Percentiles rank a stretch among this genome's conserved stretches.
phyloP scores from a whole-genome alignment of 2,797 vertebrate species.

The Hippoglossus hippoglossus region DNA sequence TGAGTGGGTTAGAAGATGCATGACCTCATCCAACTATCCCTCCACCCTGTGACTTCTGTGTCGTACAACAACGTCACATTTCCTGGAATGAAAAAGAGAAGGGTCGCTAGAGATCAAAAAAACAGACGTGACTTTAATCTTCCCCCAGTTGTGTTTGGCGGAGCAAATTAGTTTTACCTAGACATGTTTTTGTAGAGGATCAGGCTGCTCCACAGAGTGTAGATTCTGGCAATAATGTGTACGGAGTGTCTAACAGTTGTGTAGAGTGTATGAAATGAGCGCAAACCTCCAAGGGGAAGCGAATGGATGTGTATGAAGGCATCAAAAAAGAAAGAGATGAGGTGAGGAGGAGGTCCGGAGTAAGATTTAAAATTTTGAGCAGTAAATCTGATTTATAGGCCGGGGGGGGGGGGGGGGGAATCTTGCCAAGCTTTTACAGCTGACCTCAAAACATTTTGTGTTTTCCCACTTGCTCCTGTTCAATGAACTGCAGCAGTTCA shows the following conservation, averaged over 20 bases:
- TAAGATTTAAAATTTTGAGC: slow-evolving; percentile 38
- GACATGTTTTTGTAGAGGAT: slow-evolving; percentile 18
- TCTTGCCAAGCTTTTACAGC: slow-evolving; percentile 43
- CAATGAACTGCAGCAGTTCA: slow-evolving; percentile 14
- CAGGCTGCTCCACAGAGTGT: slow-evolving; percentile 17
- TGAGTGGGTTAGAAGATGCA: background rate
- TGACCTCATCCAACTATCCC: background rate
- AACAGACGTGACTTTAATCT: background rate
- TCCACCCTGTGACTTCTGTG: background rate
- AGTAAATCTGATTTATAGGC: slow-evolving; percentile 35
- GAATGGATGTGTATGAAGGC: slow-evolving; percentile 25
- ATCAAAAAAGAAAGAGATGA: slow-evolving; percentile 30
- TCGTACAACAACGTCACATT: background rate
- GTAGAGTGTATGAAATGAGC: slow-evolving; percentile 43
- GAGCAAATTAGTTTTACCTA: slow-evolving; percentile 32
- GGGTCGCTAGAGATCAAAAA: background rate
- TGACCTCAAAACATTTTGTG: slow-evolving; percentile 42
- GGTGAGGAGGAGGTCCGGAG: slow-evolving; percentile 20
- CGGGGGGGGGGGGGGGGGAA: background rate
- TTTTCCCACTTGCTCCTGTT: slow-evolving; percentile 10
- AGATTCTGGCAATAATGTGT: slow-evolving; percentile 33
- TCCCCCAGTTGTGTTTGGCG: slow-evolving; percentile 16
- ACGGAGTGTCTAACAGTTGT: slow-evolving; percentile 20
- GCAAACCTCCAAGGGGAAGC: slow-evolving; percentile 34
- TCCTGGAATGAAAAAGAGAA: background rate